A percentile compares a stretch with the other conserved stretches of the same genome.
These are phyloP conservation scores for Drosophila lacicola DNA, from an alignment of 2,888 invertebrate species.

Conservation along the genomic window DNA sequence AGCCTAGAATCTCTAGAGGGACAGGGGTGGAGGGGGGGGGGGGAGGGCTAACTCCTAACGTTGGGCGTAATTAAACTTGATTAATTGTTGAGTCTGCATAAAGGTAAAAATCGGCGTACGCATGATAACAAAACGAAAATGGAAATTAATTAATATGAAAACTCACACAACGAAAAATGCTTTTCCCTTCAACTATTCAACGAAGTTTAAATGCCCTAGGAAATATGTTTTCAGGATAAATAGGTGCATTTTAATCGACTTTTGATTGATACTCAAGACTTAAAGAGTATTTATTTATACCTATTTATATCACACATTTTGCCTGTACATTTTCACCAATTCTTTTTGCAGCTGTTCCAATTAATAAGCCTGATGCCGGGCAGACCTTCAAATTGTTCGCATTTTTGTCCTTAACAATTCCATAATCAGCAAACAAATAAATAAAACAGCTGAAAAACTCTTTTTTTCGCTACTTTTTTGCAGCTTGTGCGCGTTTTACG, in stretches of 20 bases:
- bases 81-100: constrained; percentile 80
- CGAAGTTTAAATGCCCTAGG: constrained; percentile 24
- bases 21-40: constrained; percentile 1
- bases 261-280: no score
- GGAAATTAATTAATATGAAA: constrained; percentile 73
- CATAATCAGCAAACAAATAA: constrained; percentile 65
- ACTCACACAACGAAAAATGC: constrained; percentile 39
- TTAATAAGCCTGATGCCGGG: constrained; percentile 29
- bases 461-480: constrained; percentile 30
- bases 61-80: constrained; percentile 81
- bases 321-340: constrained; percentile 19
- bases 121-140: constrained; percentile 72
- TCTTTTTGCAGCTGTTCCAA: constrained; percentile 55
- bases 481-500: constrained; percentile 38
- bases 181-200: constrained; percentile 5
- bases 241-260: not conserved
- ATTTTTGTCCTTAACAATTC: constrained; percentile 47
- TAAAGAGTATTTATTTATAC: no score
- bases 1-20: constrained; percentile 42
- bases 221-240: not conserved
- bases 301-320: not conserved
- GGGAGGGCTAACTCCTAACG: constrained; percentile 28
- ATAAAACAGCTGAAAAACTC: constrained; percentile 62
- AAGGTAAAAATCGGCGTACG: constrained; percentile 74
- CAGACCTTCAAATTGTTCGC: constrained; percentile 26